Evolutionary conservation across 2,888 invertebrate genomes (phyloP).

Genomic region (Melipona beecheii): DNA sequence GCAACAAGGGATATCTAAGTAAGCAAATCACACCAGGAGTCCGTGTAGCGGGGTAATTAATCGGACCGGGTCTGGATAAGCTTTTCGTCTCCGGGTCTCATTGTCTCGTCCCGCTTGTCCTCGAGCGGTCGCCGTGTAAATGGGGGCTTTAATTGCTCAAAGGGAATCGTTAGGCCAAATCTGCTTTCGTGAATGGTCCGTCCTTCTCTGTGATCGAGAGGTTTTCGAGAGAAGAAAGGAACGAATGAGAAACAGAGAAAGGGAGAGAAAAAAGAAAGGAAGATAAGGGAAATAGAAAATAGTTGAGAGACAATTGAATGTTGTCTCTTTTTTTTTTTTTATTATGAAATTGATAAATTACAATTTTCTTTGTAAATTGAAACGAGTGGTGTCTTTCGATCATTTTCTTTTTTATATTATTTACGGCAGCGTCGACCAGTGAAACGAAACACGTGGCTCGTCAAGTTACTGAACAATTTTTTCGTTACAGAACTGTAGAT

Average conservation of each 20-base stretch:
- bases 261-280: neutral
- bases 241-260: too few relatives aligned
- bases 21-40: constrained; percentile 51
- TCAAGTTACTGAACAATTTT: too few relatives aligned
- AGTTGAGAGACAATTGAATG: neutral
- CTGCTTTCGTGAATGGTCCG: constrained; percentile 29
- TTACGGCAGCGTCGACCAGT: too few relatives aligned
- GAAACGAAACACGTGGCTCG: too few relatives aligned
- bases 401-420: too few relatives aligned
- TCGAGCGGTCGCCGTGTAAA: constrained; percentile 49
- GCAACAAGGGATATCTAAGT: constrained; percentile 44
- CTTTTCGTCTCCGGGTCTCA: constrained; percentile 54
- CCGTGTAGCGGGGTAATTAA: constrained; percentile 65
- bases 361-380: too few relatives aligned
- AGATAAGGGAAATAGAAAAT: neutral
- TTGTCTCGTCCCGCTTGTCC: constrained; percentile 54
- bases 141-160: constrained; percentile 66
- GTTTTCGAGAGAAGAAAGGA: constrained; percentile 11
- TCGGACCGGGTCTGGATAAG: constrained; percentile 57
- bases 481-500: too few relatives aligned
- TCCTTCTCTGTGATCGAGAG: constrained; percentile 41
- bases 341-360: neutral
- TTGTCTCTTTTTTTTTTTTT: neutral
- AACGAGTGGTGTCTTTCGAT: too few relatives aligned
- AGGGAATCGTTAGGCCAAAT: constrained; percentile 68